Evolutionary conservation across 2,888 invertebrate species (phyloP), one percentile per base, ranked within the genome.

Genomic region (Ochropleura plecta): DNA sequence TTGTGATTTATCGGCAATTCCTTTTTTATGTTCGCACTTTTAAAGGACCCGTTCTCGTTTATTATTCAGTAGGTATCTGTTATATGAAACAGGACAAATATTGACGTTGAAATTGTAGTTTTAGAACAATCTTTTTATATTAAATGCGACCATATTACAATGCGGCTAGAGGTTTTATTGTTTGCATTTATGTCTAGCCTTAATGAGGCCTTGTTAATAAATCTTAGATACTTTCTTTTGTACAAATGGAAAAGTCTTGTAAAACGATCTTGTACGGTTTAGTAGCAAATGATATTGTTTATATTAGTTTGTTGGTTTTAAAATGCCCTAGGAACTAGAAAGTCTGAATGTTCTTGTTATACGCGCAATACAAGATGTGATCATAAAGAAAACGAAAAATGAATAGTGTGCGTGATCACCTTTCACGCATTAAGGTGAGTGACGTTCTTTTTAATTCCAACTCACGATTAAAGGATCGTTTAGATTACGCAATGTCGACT

Each of bases 1-100:
- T 73, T 76, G 84, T 90, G 88, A 91, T 90, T 87, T 91, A 89
- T 91, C 63, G 87, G 70, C 74, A 70, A 83, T 78, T 83, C 65
- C 67, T 83, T 88, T 85, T 88, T 84, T 78, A 85, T 79, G 80
- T 79, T 85, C 72, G 74, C 74, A 78, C 68, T 83, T 84, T 79
- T 77, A 67, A 79, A 73, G 67, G 71, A 68, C 73, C 57, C 67
- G 59, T 57, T 77, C 60, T 72, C 48, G 71, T 67, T 85, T 79
- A 67, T 74, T 72, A 83, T 85, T 79, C 75, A 74, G 66, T 44
- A 62, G 44, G 18, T n/a, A 57, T 63, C 60, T 42, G 48, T 81
- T 59, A 59, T 66, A 69, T 66, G 71, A 82, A 82, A 74, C 59
- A 42, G 66, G 63, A 70, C 57, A 73, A 77, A 73, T 77, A 77